Percentiles rank a stretch among this genome's conserved stretches.
Evolutionary conservation across 2,888 invertebrate genomes (phyloP).

Genomic region (Acanthococcus lagerstroemiae): DNA sequence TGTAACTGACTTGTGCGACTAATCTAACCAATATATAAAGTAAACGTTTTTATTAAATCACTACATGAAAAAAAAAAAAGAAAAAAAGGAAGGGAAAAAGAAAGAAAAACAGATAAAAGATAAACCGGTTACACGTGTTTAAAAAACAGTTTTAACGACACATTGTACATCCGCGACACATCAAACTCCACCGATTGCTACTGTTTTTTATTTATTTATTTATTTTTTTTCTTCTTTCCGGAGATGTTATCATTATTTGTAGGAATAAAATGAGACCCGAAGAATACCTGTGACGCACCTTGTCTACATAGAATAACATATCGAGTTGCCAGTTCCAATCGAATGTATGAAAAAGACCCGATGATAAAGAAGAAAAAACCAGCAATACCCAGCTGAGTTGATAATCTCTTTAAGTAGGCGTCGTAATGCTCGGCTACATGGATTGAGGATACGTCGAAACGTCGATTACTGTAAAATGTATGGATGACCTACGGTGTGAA

Average conservation of each 20-base stretch:
- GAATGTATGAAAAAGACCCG: not conserved
- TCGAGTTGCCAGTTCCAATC: not conserved
- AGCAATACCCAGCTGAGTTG: not conserved
- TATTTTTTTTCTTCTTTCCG: not conserved
- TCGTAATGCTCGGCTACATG: too few species aligned
- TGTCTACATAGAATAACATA: not conserved
- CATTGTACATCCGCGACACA: slow-evolving; percentile 25
- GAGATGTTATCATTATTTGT: not conserved
- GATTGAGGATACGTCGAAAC: too few species aligned
- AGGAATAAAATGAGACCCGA: not conserved
- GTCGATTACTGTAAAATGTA: too few species aligned
- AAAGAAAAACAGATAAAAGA: slow-evolving; percentile 12
- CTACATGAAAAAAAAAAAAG: too few species aligned
- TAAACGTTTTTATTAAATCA: slow-evolving; percentile 24
- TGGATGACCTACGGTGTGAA: too few species aligned
- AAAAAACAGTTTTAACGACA: slow-evolving; percentile 23
- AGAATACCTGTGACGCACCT: slow-evolving; percentile 14
- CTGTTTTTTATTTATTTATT: not conserved
- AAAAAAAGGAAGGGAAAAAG: not conserved
- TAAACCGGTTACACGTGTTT: slow-evolving; percentile 26
- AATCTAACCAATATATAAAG: not conserved
- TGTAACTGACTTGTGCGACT: too few species aligned
- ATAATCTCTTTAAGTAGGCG: not conserved
- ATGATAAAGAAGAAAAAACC: not conserved
- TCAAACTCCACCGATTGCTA: not conserved